phyloP scores from a whole-genome alignment of 2,113 vertebrate genomes.

The Opisthocomus hoazin region DNA sequence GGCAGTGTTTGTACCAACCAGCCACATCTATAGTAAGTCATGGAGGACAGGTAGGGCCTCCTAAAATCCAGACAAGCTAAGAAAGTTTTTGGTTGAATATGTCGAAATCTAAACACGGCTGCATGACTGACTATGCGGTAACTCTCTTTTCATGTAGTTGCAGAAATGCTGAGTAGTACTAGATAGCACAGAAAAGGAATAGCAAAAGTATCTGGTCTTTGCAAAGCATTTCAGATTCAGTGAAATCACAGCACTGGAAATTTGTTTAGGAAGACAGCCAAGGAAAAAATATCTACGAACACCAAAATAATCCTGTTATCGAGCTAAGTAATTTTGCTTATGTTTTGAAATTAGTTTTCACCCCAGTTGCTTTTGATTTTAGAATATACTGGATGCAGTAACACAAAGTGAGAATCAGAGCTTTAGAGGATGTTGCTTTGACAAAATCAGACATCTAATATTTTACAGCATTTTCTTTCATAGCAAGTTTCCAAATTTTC shows the following conservation, averaged over 20 bases:
- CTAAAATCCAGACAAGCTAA: neutral
- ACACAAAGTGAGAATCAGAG: neutral
- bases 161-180: neutral
- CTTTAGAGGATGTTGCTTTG: neutral
- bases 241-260: neutral
- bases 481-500: neutral
- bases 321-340: neutral
- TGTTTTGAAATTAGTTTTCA: neutral
- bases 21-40: fast-evolving
- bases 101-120: neutral
- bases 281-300: neutral
- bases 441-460: slow-evolving; percentile 23
- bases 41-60: neutral
- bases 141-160: neutral
- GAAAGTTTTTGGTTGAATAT: neutral
- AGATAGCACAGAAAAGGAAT: neutral
- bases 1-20: neutral
- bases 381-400: neutral
- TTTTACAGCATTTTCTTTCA: neutral
- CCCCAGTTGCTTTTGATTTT: neutral
- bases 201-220: neutral
- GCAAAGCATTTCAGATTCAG: neutral
- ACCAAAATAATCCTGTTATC: neutral
- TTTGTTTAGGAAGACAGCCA: neutral
- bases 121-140: fast-evolving